phyloP scores from a whole-genome alignment of 1,140 invertebrate genomes.

The Caligus rogercresseyi region DNA sequence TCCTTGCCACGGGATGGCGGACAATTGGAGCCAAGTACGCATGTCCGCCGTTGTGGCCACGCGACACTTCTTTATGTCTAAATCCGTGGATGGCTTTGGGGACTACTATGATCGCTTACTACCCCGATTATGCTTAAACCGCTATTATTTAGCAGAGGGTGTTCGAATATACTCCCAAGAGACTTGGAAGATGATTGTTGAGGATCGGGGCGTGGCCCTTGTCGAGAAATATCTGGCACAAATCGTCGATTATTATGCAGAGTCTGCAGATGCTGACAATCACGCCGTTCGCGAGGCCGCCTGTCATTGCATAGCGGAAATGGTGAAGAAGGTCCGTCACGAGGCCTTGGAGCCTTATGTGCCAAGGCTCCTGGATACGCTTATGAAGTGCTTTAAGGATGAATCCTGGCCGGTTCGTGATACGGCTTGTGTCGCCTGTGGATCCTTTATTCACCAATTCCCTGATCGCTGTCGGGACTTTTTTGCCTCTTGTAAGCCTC shows the following conservation, averaged over 20 bases:
- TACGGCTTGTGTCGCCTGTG: slow-evolving; percentile 40
- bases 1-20: slow-evolving; percentile 33
- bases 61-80: slow-evolving; percentile 29
- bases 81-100: slow-evolving; percentile 24
- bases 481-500: slow-evolving; percentile 32
- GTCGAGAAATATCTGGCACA: slow-evolving; percentile 29
- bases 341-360: slow-evolving; percentile 31
- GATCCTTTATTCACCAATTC: slow-evolving; percentile 36
- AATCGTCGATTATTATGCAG: slow-evolving; percentile 34
- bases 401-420: slow-evolving; percentile 42
- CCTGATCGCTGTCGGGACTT: slow-evolving; percentile 32
- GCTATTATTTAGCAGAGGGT: slow-evolving; percentile 41
- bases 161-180: slow-evolving; percentile 39
- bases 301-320: slow-evolving; percentile 40
- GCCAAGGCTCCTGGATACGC: slow-evolving; percentile 30
- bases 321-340: slow-evolving; percentile 35
- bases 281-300: slow-evolving; percentile 41
- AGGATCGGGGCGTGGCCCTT: slow-evolving; percentile 31
- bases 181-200: slow-evolving; percentile 36
- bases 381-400: slow-evolving; percentile 37
- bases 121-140: slow-evolving; percentile 39
- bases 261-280: slow-evolving; percentile 36
- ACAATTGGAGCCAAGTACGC: slow-evolving; percentile 41
- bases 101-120: slow-evolving; percentile 34
- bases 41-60: slow-evolving; percentile 37